Base-by-base conservation (phyloP, 2,888 invertebrate species). In the Helicoverpa assulta region DNA sequence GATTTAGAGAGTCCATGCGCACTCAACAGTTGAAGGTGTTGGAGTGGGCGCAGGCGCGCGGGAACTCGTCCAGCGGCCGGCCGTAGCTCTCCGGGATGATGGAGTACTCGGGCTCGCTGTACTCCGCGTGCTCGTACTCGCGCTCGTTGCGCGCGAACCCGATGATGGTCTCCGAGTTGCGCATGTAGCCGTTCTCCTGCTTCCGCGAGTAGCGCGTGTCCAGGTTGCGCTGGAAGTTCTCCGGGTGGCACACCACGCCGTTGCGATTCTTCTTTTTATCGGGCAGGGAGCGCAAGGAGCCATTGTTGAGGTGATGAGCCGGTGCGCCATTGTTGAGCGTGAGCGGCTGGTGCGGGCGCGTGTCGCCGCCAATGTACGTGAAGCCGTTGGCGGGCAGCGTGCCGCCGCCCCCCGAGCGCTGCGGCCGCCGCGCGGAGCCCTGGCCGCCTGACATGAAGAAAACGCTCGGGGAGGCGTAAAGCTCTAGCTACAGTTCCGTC, bases 401-500 rank as follows among this genome's bases (percentile, higher is more conserved):
- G 88, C 96, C 96, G 81, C 88, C 96, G 93, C 96, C 94, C 83
- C 93, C 95, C 93, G 93, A 93, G 92, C 93, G 94, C 84, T 88
- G 93, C 90, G 92, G 93, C 93, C 96, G 94, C 85, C 96, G 94
- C 88, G 92, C 90, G 84, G 94, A 91, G 89, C 94, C 93, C 87
- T 95, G 96, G 88, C 96, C 96, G 89, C 96, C 96, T 86, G 97
- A 97, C 96, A 97, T 96, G 97, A 97, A 97, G 96, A 96, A 97
- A 94, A 96, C 97, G 97, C 96, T 97, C 96, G 97, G 97, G 96
- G 98, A 98, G 97, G 98, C 98, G 98, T 98, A 98, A 96, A 98
- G 98, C 97, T 98, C 98, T 98, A 98, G 98, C 98, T 98, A 98
- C 98, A 98, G 98, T 93, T 98, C 98, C 96, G 98, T 98, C 88